Evolutionary conservation across 2,113 vertebrate genomes (phyloP), one percentile per base, ranked within the genome.

Genomic region (Gymnorhina tibicen): DNA sequence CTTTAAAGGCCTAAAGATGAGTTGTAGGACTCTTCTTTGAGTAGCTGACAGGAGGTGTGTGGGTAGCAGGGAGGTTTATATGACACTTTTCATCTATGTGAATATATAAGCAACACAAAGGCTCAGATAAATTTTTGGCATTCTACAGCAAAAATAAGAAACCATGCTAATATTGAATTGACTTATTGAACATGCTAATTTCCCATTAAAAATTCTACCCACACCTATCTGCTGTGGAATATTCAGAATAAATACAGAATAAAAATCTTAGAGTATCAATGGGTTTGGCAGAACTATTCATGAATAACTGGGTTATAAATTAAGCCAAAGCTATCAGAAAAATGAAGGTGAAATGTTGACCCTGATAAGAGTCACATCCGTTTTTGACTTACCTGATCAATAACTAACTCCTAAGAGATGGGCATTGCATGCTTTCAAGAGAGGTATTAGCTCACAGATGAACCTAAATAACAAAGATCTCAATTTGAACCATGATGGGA

Each of bases 361-460:
- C 23, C 9, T n/a, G 39, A 11, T 20, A 56, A 67, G 23, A 49
- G 23, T 53, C 37, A 53, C 17, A 16, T 11, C 19, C 0, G 0
- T 16, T 87, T 90, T 78, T 85, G 0, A 37, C 21, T 86, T 50
- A 42, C 27, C 59, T 67, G 30, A 80, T 56, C 30, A 82, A 46
- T 49, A 75, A 72, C n/a, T 85, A 74, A 23, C 27, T 70, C 47
- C 67, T 47, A 85, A 37, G 37, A 90, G 46, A 50, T 22, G 27
- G 17, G 5, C 30, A 77, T 1, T 63, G 23, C 26, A 16, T 39
- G 22, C 13, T 79, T 68, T 62, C 64, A 67, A 21, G 42, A 56
- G 47, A 83, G 39, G 22, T 30, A 42, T 16, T 28, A 60, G 72
- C 33, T 96, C 53, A 62, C 6, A 49, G 55, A 26, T 62, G 32